Conservation (phyloP, 2,797 vertebrate genomes). For the Pseudochirops cupreus region DNA sequence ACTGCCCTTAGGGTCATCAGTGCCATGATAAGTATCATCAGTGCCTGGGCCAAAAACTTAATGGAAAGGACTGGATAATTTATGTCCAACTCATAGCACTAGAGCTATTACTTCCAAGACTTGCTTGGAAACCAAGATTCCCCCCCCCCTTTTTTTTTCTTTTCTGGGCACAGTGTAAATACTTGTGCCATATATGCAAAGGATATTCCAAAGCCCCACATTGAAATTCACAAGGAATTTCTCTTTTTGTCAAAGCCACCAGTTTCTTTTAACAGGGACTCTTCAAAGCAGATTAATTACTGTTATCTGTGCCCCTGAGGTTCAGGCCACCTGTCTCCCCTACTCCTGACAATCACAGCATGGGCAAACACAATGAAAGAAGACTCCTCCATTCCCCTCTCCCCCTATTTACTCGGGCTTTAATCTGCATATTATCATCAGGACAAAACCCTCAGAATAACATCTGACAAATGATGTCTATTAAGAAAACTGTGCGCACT, state of each 20-base stretch:
- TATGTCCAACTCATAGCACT: background rate
- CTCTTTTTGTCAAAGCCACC: slow-evolving; percentile 36
- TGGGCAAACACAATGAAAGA: slow-evolving; percentile 27
- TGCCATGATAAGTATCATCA: background rate
- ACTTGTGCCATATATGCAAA: background rate
- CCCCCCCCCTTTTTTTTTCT: background rate
- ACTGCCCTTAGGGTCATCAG: background rate
- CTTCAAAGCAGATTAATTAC: slow-evolving; percentile 80
- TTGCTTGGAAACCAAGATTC: background rate
- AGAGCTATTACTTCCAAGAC: background rate
- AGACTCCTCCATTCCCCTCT: slow-evolving; percentile 50
- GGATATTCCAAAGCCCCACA: background rate
- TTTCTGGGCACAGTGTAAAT: background rate
- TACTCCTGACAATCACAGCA: slow-evolving; percentile 15
- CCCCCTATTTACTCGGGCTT: slow-evolving; percentile 85
- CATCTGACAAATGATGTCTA: slow-evolving; percentile 87
- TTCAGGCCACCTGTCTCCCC: slow-evolving; percentile 65
- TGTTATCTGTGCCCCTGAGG: slow-evolving; percentile 58
- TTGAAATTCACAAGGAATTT: slow-evolving; percentile 41
- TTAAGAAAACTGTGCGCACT: slow-evolving; percentile 85
- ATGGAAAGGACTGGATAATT: background rate
- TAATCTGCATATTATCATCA: slow-evolving; percentile 89
- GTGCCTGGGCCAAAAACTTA: background rate
- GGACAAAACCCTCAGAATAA: slow-evolving; percentile 85
- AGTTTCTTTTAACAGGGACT: slow-evolving; percentile 65